Conservation (phyloP, 1,140 invertebrate genomes). For the Aphidius ervi region DNA sequence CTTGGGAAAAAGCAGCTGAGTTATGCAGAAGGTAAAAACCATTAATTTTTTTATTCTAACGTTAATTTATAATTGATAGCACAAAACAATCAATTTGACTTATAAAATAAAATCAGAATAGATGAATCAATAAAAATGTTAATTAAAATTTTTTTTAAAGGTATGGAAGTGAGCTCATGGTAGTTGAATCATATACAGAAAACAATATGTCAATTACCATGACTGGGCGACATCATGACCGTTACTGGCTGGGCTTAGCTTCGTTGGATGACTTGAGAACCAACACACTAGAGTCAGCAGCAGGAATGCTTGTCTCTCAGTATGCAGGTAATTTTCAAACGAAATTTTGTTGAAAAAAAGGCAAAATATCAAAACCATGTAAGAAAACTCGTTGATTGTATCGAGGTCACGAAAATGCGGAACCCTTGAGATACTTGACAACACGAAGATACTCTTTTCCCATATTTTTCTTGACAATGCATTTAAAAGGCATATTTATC, state of each 20-base stretch:
- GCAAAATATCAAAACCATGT: too few relatives aligned
- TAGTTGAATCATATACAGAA: slow-evolving; percentile 83
- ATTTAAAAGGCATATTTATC: slow-evolving; percentile 15
- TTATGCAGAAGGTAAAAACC: slow-evolving; percentile 83
- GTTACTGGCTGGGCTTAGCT: slow-evolving; percentile 84
- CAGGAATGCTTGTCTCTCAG: slow-evolving; percentile 85
- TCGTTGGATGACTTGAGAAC: slow-evolving; percentile 88
- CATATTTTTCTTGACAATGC: slow-evolving; percentile 32
- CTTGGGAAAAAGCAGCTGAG: slow-evolving; percentile 91
- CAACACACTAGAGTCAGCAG: slow-evolving; percentile 89
- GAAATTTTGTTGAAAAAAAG: too few relatives aligned
- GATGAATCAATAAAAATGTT: slow-evolving; percentile 4
- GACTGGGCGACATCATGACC: slow-evolving; percentile 61
- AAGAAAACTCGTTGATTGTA: slow-evolving; percentile 25
- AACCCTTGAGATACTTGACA: slow-evolving; percentile 36
- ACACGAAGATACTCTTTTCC: slow-evolving; percentile 53
- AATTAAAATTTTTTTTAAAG: slow-evolving; percentile 49
- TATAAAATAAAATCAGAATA: too few relatives aligned
- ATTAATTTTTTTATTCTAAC: slow-evolving; percentile 5
- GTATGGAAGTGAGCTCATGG: slow-evolving; percentile 88
- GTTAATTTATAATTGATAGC: too few relatives aligned
- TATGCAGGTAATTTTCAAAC: slow-evolving; percentile 64
- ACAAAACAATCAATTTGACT: too few relatives aligned
- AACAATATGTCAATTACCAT: slow-evolving; percentile 85
- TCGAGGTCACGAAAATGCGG: slow-evolving; percentile 50